Evolutionary conservation across 53 echinoderm and acorn worm genomes (phyloP).

Genomic region (Echinometra lucunter): DNA sequence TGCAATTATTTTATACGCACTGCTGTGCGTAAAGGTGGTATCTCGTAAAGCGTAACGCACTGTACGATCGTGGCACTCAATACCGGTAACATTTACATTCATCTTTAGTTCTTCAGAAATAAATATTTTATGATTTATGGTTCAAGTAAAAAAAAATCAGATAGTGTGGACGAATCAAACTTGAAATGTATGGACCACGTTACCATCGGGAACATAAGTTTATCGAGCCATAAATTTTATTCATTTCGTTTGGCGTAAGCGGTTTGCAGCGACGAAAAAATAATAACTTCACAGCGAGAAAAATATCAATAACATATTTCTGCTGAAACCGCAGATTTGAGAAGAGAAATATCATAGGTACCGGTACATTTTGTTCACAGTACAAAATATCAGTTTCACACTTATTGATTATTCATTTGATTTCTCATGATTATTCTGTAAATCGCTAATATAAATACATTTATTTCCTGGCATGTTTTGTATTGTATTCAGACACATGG

Average conservation of each 20-base stretch:
- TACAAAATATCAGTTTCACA: no score
- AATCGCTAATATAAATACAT: no score
- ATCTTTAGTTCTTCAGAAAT: no score
- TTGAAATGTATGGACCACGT: background rate
- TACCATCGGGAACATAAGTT: background rate
- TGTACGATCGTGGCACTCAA: no score
- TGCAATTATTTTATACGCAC: no score
- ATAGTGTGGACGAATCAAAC: background rate
- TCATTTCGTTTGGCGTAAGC: background rate
- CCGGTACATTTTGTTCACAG: background rate
- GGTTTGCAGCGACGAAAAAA: background rate
- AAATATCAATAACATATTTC: background rate
- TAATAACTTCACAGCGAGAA: background rate
- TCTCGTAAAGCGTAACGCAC: no score
- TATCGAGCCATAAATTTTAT: background rate
- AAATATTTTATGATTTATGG: no score
- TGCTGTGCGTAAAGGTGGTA: no score
- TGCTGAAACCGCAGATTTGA: background rate
- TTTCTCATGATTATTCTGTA: no score
- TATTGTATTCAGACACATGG: background rate
- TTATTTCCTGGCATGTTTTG: background rate
- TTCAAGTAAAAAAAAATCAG: background rate
- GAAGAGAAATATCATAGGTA: background rate
- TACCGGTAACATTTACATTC: no score
- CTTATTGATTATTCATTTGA: no score